Percentiles rank a stretch among this genome's conserved stretches.
phyloP scores from a whole-genome alignment of 2,888 invertebrate genomes.

The Drosophila demipolita region DNA sequence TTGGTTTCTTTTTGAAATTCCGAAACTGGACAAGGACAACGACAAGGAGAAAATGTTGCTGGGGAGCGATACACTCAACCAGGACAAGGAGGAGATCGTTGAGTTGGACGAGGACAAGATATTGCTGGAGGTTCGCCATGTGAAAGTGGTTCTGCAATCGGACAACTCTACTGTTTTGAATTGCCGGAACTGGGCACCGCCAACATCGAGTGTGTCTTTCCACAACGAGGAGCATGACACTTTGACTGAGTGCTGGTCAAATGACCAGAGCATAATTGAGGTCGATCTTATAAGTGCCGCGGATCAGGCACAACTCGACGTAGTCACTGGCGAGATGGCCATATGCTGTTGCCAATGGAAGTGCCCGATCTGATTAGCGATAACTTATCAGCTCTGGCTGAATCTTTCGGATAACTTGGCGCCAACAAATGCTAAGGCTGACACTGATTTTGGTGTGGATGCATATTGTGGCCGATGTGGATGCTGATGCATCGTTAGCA shows the following conservation, averaged over 20 bases:
- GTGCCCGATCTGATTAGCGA: slow-evolving; percentile 5
- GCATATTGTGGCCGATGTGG: background rate
- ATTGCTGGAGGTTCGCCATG: slow-evolving; percentile 31
- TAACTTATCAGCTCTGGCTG: background rate
- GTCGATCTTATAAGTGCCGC: slow-evolving; percentile 24
- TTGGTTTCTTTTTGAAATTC: slow-evolving; percentile 1
- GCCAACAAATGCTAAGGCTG: background rate
- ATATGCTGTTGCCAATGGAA: slow-evolving; percentile 54
- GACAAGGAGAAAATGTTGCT: slow-evolving; percentile 4
- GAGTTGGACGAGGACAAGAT: slow-evolving; percentile 15
- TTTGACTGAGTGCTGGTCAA: slow-evolving; percentile 26
- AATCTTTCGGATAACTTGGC: background rate
- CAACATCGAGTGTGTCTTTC: background rate
- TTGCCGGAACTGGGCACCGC: slow-evolving; percentile 17
- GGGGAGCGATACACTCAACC: background rate
- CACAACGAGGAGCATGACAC: background rate
- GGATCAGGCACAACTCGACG: slow-evolving; percentile 19
- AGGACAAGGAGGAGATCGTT: background rate
- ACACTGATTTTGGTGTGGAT: background rate
- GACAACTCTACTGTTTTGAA: slow-evolving; percentile 40
- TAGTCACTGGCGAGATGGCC: slow-evolving; percentile 47
- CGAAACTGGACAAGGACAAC: background rate
- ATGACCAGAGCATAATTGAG: background rate
- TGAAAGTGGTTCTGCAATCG: slow-evolving; percentile 32
- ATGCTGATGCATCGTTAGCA: slow-evolving; percentile 11